Base-by-base conservation (phyloP, 2,888 invertebrate species). In the Camptogramma bilineatum region DNA sequence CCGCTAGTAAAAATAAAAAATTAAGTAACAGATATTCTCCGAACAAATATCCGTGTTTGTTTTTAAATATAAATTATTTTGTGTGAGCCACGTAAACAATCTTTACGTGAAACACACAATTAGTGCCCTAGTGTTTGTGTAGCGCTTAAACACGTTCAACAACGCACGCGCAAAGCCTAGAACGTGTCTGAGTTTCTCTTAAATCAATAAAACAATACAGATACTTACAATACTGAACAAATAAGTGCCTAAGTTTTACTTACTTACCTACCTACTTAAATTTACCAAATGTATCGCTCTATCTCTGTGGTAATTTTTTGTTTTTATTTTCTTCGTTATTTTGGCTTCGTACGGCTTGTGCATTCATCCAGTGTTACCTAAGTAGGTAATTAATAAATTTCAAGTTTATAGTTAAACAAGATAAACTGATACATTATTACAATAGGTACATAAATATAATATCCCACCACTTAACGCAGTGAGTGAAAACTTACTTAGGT, bases 141-240 rank as follows among this genome's bases (percentile, higher is more conserved):
- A 58, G 44, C 52, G 59, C 56, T 53, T 50, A 68, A 62, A 68
- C 56, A 68, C 53, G 28, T 56, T 62, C 44, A 52, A 64, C 34
- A 54, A 64, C 28, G 39, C 18, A 51, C 24, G 55, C 42, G 59
- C 52, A 59, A 50, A 55, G 31, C 51, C 48, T 64, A 44, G 62
- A 62, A 58, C 64, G 18, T 61, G 62, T 55, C 59, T 62, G 28
- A 19, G 48, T 56, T 62, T 64, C 57, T 58, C 58, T 54, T 58
- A 44, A 34, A 60, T 28, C 16, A 44, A 44, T 4, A 44, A 42
- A 17, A 31, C 28, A 31, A 51, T 52, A 52, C 34, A 18, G 17
- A 44, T 5, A 44, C 44, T n/a, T 44, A 17, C 16, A 17, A 44
- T 44, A 44, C 44, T 44, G 7, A 5, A 5, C 17, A 44, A 44